phyloP scores from a whole-genome alignment of 2,888 invertebrate genomes.

The Cabera pusaria region DNA sequence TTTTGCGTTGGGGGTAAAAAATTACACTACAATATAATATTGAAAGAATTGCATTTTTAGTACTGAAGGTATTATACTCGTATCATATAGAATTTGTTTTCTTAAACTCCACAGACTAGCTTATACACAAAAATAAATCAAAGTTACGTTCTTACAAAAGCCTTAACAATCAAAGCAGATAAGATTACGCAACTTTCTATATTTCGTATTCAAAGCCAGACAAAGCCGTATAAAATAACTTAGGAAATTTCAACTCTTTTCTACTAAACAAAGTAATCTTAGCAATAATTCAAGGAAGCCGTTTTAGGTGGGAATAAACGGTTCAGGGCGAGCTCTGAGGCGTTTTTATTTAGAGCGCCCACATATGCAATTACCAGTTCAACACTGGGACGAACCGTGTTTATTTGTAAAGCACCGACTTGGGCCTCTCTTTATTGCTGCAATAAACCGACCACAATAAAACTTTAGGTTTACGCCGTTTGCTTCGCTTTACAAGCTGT shows the following conservation, averaged over 20 bases:
- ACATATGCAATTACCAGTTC: constrained; percentile 45
- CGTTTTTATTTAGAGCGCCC: constrained; percentile 34
- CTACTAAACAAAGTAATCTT: constrained; percentile 27
- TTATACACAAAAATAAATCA: constrained; percentile 1
- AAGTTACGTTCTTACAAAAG: constrained; percentile 1
- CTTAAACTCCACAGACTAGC: too few relatives aligned
- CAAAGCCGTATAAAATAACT: constrained; percentile 24
- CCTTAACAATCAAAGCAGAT: constrained; percentile 18
- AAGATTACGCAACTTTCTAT: constrained; percentile 24
- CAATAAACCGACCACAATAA: constrained; percentile 57
- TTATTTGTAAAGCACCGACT: constrained; percentile 51
- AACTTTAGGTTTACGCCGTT: constrained; percentile 56
- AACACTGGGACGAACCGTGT: constrained; percentile 36
- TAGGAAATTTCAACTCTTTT: constrained; percentile 28
- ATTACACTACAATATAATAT: too few relatives aligned
- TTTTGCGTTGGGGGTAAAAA: too few relatives aligned
- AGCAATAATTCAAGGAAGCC: constrained; percentile 28
- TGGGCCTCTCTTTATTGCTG: constrained; percentile 47
- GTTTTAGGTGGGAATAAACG: constrained; percentile 27
- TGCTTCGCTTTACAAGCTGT: constrained; percentile 37
- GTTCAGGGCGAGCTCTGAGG: constrained; percentile 14
- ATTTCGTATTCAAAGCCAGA: constrained; percentile 22
- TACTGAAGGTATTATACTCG: too few relatives aligned
- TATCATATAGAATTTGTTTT: too few relatives aligned
- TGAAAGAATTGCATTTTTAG: too few relatives aligned